Base-by-base conservation (phyloP, 2,888 invertebrate genomes). In the Pyrochroa serraticornis region DNA sequence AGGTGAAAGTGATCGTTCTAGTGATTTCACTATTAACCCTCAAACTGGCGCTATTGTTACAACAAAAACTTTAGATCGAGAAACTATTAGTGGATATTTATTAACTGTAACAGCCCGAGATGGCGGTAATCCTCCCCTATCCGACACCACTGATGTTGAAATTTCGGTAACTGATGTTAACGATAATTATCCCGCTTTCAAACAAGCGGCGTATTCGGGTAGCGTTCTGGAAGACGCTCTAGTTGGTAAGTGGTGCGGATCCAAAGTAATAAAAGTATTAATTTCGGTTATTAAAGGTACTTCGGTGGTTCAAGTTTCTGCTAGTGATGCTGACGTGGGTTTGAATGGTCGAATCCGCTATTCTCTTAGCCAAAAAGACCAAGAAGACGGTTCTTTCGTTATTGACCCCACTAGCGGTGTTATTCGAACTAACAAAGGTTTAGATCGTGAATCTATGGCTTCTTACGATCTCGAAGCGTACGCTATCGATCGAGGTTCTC, bases 131-230 rank as follows among this genome's bases (percentile, higher is more conserved):
- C 97, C 97, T 0, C 88, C 95, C 0, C 80, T 95, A 9, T 92
- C 93, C 1, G 97, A 97, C 73, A 95, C 95, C 0, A 97, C 97
- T 0, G 95, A 96, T 71, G 91, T 99, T 0, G 96, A 97, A 77
- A 94, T 99, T 66, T 90, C 93, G 0, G 90, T 99, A 0, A 91
- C 92, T 0, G 99, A 99, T 76, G 94, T 97, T 0, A 99, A 99
- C 75, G 98, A 99, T 75, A 96, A 97, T 75, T 87, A 91, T 3
- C 97, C 97, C 0, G 83, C 86, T 0, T 97, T 97, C 78, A 90
- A 90, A 66, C 89, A 90, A 60, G 85, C 89, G 0, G 82, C 90
- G 2, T 96, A 96, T 71, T 87, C 89, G 10, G 91, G 93, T 0
- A 89, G 87, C 3, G 90, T 96, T 13, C 84, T 90, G 56, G 96